Base-by-base conservation (phyloP, 2,113 vertebrate species). In the Lepus europaeus region DNA sequence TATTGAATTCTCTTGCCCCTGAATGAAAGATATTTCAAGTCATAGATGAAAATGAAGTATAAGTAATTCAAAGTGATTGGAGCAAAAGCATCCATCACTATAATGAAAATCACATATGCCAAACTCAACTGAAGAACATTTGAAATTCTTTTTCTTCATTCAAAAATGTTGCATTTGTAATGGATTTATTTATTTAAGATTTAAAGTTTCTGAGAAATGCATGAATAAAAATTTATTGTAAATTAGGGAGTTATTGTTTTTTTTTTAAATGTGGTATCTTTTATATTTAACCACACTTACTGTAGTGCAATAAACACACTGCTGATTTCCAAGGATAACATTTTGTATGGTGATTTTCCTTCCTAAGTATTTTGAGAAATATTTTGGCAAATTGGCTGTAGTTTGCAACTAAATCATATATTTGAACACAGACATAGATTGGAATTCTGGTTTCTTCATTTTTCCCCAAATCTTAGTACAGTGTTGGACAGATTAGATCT, bases 21-120 rank as follows among this genome's bases (percentile, higher is more conserved):
- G 85, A 97, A 0, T 89, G 79, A 97, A 97, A 82, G 90, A 39
- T 97, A 96, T 97, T 97, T 96, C 61, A 83, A 85, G 36, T 74
- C 31, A 95, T 56, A 97, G 68, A 95, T 91, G 77, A 97, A 97
- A 98, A 97, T 90, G 90, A 98, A 97, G 80, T 87, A 97, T 90
- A 96, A 97, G 61, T 97, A 97, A 97, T 94, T 95, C 92, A 98
- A 95, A 92, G 89, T 89, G 63, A 96, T 92, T 97, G 82, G 86
- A 96, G 94, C 97, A 96, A 79, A 88, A 77, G 20, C 53, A 33
- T 81, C 66, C 9, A 81, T 61, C 13, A 81, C 31, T 27, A 76
- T 59, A 85, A 74, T 84, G 29, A 78, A 92, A 90, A 73, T 1
- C 33, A 77, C 19, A 6, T 22, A 80, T 84, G 29, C 17, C 4